Percentiles rank a stretch among this genome's conserved stretches.
Conservation (phyloP, 2,797 vertebrate genomes). For the Pogonophryne albipinna region DNA sequence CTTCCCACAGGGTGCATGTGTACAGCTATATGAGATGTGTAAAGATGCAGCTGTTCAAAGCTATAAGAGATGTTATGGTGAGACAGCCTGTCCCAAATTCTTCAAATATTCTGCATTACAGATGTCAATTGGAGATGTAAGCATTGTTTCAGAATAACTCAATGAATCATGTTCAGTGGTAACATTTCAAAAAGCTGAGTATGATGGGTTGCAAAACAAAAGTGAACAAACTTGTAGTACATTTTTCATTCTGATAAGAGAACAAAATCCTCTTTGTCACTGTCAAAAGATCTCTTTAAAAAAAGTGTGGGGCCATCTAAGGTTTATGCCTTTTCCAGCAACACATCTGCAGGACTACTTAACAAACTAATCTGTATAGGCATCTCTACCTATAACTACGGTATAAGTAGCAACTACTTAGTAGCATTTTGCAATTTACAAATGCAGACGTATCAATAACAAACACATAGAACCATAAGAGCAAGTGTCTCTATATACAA, state of each 20-base stretch:
- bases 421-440: not conserved
- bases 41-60: constrained; percentile 27
- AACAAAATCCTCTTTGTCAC: not conserved
- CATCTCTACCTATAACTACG: constrained; percentile 11
- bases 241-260: constrained; percentile 3
- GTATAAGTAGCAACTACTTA: not conserved
- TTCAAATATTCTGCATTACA: constrained; percentile 36
- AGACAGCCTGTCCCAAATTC: constrained; percentile 10
- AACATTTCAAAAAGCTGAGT: not conserved
- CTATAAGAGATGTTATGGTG: constrained; percentile 25
- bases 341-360: constrained; percentile 35
- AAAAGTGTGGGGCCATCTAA: not conserved
- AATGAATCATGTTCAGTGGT: constrained; percentile 11
- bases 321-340: constrained; percentile 6
- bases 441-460: constrained; percentile 24
- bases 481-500: constrained; percentile 10
- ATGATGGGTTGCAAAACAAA: constrained; percentile 19
- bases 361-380: constrained; percentile 7
- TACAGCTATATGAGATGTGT: constrained; percentile 33
- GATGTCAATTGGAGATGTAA: constrained; percentile 39
- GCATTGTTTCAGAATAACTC: constrained; percentile 19
- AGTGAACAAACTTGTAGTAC: not conserved
- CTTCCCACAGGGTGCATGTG: constrained; percentile 29
- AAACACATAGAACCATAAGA: not conserved
- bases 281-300: not conserved